Evolutionary conservation across 1,140 invertebrate species (phyloP).

Genomic region (Heliconius nattereri): DNA sequence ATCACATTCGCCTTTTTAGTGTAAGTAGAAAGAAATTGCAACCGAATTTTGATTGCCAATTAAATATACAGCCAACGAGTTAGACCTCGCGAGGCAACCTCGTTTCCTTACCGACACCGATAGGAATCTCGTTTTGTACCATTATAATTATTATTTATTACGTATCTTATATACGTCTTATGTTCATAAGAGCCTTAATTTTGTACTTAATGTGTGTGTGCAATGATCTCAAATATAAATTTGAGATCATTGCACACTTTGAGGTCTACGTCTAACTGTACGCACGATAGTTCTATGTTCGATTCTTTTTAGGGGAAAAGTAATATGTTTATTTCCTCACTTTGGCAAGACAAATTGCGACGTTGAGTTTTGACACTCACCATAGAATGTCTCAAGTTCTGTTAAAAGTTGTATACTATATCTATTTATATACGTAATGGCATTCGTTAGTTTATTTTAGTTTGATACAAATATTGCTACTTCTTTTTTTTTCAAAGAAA

Average conservation of each 20-base stretch:
- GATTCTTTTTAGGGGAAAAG: too few relatives aligned
- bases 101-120: slow-evolving; percentile 32
- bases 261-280: too few relatives aligned
- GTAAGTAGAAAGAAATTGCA: neutral
- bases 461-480: neutral
- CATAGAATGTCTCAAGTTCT: too few relatives aligned
- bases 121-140: slow-evolving; percentile 37
- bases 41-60: slow-evolving; percentile 20
- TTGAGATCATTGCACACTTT: too few relatives aligned
- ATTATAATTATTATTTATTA: slow-evolving; percentile 26
- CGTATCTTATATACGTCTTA: neutral
- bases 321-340: too few relatives aligned
- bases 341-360: too few relatives aligned
- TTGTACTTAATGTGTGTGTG: neutral
- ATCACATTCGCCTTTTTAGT: slow-evolving; percentile 11
- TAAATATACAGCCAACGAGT: slow-evolving; percentile 26
- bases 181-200: neutral
- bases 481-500: neutral
- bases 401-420: too few relatives aligned
- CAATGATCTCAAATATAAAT: too few relatives aligned
- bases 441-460: too few relatives aligned
- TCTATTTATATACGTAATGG: too few relatives aligned
- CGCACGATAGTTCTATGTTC: too few relatives aligned
- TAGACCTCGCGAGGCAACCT: slow-evolving; percentile 27
- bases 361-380: too few relatives aligned